Evolutionary conservation across 2,888 invertebrate species (phyloP), one percentile per base, ranked within the genome.

Genomic region (Erannis defoliaria): DNA sequence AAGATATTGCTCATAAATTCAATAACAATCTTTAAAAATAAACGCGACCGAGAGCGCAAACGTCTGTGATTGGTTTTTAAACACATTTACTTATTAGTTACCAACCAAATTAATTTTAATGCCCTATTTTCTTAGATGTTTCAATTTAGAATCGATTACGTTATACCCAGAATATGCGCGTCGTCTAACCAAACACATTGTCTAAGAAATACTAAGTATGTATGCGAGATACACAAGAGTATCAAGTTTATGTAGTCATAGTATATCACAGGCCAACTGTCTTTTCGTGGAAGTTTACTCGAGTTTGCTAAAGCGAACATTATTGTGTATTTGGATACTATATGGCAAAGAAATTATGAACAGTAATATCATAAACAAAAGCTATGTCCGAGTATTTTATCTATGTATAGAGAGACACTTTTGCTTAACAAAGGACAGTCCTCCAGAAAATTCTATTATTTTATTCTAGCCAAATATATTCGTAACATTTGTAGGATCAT

Each of bases 361-460:
- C 16, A 38, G 19, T 29, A 38, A 51, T 51, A 51, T 51, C 51
- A 37, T 51, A 51, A 51, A 42, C 51, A 42, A 51, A 51, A 40
- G 40, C 29, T 40, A 31, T 51, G 51, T 51, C 51, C 40, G 14
- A 51, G n/a, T n/a, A n/a, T 12, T 46, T 16, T 3, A 0, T 18
- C n/a, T 31, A 18, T 21, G 21, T 49, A 49, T 49, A n/a, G 33
- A 35, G 1, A 21, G 4, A 35, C n/a, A n/a, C 23, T 35, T 48
- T 48, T 9, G 31, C 9, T 33, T 23, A 35, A 23, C 35, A 37
- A 49, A 46, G 19, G 31, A 18, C 3, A 9, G 12, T 46, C 6
- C 12, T 10, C 10, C 12, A 18, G 9, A 31, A 12, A 12, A 31
- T 18, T 12, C 5, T n/a, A 16, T 14, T 9, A 29, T 43, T 2